Evolutionary conservation across 2,888 invertebrate species (phyloP), one percentile per base, ranked within the genome.

Genomic region (Cotesia congregata): DNA sequence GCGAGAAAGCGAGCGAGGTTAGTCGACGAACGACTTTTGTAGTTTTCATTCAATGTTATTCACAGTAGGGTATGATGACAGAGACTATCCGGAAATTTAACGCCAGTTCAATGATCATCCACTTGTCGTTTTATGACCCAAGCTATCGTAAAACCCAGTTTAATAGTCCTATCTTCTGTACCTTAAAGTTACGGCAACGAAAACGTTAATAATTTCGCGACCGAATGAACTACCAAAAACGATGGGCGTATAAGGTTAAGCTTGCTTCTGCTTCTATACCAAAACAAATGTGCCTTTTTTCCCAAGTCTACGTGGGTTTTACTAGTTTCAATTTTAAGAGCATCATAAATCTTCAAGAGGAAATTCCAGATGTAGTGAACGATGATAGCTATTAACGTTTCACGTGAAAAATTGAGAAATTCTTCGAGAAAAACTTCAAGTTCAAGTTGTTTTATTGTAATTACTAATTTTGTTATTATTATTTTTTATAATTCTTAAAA

Each of bases 101-200:
- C 81, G 84, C 79, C 82, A 83, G 79, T 82, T 85, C 85, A 85
- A 85, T 85, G 84, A 85, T 81, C 83, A 84, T 83, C 83, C 83
- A 83, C 85, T 85, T 85, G 84, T 82, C 83, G 81, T 79, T 86
- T 85, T 85, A 86, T 82, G 83, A 83, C 76, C 74, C 70, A 65
- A 77, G 79, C 76, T 67, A 30, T 76, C 80, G 78, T 82, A 80
- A 81, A 82, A 80, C 60, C 60, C n/a, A 73, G 77, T 73, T 82
- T 79, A 81, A 81, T 80, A 75, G 72, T 64, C 74, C 17, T 40
- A 20, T 77, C 68, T 20, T 62, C 50, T 50, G 60, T 59, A 38
- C 70, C 59, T 60, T 68, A 69, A 62, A 61, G 68, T 74, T 79
- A 80, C 75, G 79, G 75, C 67, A 75, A 78, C 77, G 76, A 75